phyloP scores from a whole-genome alignment of 2,797 vertebrate genomes.

The Zonotrichia albicollis region DNA sequence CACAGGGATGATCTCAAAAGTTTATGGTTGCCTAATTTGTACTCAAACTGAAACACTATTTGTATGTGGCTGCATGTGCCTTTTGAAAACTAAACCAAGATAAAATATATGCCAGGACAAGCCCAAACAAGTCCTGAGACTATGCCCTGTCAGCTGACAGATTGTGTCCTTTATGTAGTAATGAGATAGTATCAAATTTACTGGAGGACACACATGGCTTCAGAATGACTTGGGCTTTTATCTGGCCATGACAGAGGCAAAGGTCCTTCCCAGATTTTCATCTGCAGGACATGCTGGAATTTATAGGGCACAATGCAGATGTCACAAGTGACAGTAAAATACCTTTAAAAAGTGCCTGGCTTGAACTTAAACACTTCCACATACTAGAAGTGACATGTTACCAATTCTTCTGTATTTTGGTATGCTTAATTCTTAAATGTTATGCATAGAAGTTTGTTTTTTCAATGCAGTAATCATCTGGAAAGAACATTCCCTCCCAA shows the following conservation, averaged over 20 bases:
- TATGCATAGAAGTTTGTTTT: background rate
- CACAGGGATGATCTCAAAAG: background rate
- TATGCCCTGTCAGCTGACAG: background rate
- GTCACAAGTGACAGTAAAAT: background rate
- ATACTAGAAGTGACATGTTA: background rate
- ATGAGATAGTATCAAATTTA: background rate
- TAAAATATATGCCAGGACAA: background rate
- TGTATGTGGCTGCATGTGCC: background rate
- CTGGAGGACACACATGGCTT: background rate
- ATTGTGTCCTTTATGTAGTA: background rate
- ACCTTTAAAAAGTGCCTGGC: background rate
- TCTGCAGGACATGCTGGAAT: background rate
- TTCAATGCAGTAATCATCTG: background rate
- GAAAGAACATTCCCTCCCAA: background rate
- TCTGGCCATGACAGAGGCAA: background rate
- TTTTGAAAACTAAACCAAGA: background rate
- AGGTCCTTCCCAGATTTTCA: background rate
- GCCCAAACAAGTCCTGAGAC: background rate
- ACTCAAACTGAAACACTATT: background rate
- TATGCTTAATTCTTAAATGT: background rate
- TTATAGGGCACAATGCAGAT: background rate
- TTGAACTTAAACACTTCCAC: background rate
- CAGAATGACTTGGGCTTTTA: background rate
- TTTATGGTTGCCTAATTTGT: background rate
- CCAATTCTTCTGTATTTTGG: background rate